Conservation (phyloP, 1,140 invertebrate species). For the Diachasmimorpha longicaudata region DNA sequence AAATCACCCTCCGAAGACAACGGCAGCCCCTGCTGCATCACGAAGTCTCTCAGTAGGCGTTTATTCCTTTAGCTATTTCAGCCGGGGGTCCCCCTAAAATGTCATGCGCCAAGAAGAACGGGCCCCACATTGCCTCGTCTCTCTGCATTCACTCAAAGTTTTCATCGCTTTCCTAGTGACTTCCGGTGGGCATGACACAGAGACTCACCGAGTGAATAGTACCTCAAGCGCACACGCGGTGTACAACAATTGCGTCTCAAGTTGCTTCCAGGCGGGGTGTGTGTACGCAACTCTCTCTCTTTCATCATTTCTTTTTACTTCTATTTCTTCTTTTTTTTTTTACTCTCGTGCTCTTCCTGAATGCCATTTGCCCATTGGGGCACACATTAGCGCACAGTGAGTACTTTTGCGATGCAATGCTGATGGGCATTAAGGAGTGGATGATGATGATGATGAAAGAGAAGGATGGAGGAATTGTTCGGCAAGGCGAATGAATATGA, state of each 20-base stretch:
- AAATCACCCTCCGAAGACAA: background rate
- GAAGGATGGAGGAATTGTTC: slow-evolving; percentile 26
- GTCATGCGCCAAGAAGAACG: background rate
- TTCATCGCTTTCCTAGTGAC: slow-evolving; percentile 61
- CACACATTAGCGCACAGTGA: slow-evolving; percentile 34
- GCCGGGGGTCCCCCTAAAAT: background rate
- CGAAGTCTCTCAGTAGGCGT: slow-evolving; percentile 4
- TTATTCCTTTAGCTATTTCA: background rate
- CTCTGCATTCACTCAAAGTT: slow-evolving; percentile 33
- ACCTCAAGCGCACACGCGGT: slow-evolving; percentile 48
- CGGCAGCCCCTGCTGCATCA: background rate
- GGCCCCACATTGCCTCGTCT: background rate
- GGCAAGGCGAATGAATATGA: slow-evolving; percentile 21
- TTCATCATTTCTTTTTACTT: slow-evolving; percentile 24
- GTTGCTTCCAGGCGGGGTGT: slow-evolving; percentile 56
- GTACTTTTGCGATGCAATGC: slow-evolving; percentile 32
- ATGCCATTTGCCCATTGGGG: slow-evolving; percentile 30
- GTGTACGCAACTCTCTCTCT: slow-evolving; percentile 30
- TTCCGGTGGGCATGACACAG: slow-evolving; percentile 54
- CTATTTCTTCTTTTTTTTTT: slow-evolving; percentile 28
- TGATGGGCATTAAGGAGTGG: slow-evolving; percentile 18
- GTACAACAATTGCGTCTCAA: slow-evolving; percentile 62
- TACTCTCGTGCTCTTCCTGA: slow-evolving; percentile 34
- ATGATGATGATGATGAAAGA: slow-evolving; percentile 22
- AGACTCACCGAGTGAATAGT: slow-evolving; percentile 23